Percentiles rank a stretch among this genome's conserved stretches.
These are phyloP conservation scores for Chionodraco myersi DNA, from an alignment of 2,113 vertebrate species.

Conservation along the genomic window DNA sequence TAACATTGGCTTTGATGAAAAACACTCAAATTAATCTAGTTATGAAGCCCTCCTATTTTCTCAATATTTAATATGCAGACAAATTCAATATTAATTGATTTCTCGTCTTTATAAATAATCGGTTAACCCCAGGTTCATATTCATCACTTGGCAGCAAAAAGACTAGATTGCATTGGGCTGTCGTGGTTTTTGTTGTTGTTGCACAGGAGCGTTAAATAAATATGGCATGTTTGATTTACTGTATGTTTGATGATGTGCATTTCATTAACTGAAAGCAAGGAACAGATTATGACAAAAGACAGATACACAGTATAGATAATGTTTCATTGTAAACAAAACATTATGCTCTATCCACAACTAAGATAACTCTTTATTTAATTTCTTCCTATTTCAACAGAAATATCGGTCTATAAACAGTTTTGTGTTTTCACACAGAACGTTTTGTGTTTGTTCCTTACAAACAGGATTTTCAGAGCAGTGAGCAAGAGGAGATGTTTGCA, in stretches of 20 bases:
- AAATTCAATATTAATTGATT: conserved; percentile 71
- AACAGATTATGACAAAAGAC: conserved; percentile 15
- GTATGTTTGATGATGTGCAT: conserved; percentile 30
- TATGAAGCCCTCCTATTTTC: conserved; percentile 43
- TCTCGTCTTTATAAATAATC: conserved; percentile 52
- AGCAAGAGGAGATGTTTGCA: conserved; percentile 77
- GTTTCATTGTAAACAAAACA: conserved; percentile 15
- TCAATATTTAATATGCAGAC: conserved; percentile 53
- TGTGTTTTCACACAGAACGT: conserved; percentile 17
- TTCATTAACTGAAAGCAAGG: conserved; percentile 17
- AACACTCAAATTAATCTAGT: conserved; percentile 54
- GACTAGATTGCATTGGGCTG: conserved; percentile 4
- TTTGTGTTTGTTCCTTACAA: conserved; percentile 34
- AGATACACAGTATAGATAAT: conserved; percentile 6
- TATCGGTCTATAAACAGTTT: conserved; percentile 33
- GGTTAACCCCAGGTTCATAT: conserved; percentile 56
- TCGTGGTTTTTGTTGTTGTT: neutral
- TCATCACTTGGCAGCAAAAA: conserved; percentile 37
- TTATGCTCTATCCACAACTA: neutral
- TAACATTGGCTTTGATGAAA: conserved; percentile 47
- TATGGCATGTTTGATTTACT: conserved; percentile 25
- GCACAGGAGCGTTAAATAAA: neutral
- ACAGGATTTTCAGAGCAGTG: conserved; percentile 44
- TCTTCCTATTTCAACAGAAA: neutral
- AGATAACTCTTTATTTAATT: conserved; percentile 19